Evolutionary conservation across 2,888 invertebrate genomes (phyloP).

Genomic region (Gandaritis pyraliata): DNA sequence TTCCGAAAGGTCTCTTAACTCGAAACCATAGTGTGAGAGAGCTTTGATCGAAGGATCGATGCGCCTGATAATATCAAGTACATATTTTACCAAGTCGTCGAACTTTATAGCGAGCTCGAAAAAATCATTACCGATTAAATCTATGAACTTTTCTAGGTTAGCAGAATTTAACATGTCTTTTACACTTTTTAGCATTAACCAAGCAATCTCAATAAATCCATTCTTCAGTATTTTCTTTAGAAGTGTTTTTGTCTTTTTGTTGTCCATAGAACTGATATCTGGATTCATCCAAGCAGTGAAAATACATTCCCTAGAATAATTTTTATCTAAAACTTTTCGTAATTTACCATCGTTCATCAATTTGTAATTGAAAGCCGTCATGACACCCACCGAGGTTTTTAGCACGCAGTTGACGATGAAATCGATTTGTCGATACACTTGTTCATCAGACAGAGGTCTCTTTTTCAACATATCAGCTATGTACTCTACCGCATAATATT

Average conservation of each 20-base stretch:
- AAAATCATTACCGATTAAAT: neutral
- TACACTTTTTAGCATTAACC: neutral
- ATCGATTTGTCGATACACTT: neutral
- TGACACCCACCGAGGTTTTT: neutral
- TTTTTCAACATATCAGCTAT: conserved; percentile 5
- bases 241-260: neutral
- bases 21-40: neutral
- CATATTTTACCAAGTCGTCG: neutral
- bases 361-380: neutral
- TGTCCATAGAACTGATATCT: neutral
- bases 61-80: neutral
- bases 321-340: neutral
- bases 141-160: conserved; percentile 5
- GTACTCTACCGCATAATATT: conserved; percentile 6
- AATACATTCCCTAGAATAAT: neutral
- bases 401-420: conserved; percentile 5
- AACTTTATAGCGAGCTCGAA: neutral
- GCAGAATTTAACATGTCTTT: neutral
- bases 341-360: neutral
- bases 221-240: neutral
- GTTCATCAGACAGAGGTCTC: neutral
- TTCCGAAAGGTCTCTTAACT: neutral
- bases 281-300: neutral
- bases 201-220: neutral
- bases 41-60: neutral